A percentile compares a stretch with the other conserved stretches of the same genome.
phyloP scores from a whole-genome alignment of 2,113 vertebrate species.

The Pheucticus melanocephalus region DNA sequence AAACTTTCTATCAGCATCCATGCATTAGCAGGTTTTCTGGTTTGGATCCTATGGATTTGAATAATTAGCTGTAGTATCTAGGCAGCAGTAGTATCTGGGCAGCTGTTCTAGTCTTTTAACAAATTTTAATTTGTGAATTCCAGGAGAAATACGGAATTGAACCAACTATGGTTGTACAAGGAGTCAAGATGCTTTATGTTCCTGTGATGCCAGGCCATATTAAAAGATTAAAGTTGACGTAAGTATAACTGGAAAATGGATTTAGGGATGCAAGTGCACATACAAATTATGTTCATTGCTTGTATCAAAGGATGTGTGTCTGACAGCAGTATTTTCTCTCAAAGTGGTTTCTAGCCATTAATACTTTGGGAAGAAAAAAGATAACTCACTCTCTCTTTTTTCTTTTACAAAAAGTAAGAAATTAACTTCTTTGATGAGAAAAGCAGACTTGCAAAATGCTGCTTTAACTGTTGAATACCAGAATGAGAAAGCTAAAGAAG shows the following conservation, averaged over 20 bases:
- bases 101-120: neutral
- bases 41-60: neutral
- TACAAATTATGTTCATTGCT: neutral
- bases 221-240: constrained; percentile 96
- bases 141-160: constrained; percentile 97
- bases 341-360: neutral
- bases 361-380: neutral
- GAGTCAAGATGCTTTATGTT: constrained; percentile 98
- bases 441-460: neutral
- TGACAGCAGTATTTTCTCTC: neutral
- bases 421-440: neutral
- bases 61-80: neutral
- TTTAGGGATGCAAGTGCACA: neutral
- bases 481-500: neutral
- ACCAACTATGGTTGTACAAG: constrained; percentile 96
- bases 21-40: neutral
- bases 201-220: constrained; percentile 96
- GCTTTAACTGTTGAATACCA: neutral
- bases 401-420: too few species aligned
- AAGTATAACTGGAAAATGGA: constrained; percentile 61
- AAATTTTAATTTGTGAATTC: constrained; percentile 29
- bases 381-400: too few species aligned
- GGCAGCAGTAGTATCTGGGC: neutral
- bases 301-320: neutral
- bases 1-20: neutral